These are phyloP conservation scores for Syngnathus floridae DNA, from an alignment of 2,113 vertebrate species.

Conservation along the genomic window DNA sequence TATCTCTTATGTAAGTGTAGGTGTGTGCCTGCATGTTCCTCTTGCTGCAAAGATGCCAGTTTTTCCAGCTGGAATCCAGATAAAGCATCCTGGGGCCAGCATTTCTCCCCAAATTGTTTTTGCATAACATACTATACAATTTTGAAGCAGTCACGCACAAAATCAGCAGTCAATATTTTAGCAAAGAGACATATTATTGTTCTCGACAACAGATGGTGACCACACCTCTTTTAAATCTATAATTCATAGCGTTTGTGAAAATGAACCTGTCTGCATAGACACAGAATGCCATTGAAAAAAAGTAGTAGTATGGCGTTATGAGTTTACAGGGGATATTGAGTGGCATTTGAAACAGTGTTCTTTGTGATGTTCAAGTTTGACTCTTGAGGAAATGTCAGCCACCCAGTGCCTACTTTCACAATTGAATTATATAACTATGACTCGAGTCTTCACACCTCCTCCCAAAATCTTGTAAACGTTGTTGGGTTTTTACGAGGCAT, in stretches of 20 bases:
- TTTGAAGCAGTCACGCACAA: background rate
- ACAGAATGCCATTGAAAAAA: background rate
- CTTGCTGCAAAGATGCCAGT: background rate
- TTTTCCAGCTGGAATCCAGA: background rate
- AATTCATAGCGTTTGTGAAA: conserved; percentile 16
- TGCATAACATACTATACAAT: too few relatives aligned
- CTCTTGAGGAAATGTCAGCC: conserved; percentile 5
- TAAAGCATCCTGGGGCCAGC: background rate
- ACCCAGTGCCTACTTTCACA: conserved; percentile 31
- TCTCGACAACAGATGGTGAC: conserved; percentile 7
- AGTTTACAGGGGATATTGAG: conserved; percentile 21
- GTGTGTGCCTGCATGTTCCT: background rate
- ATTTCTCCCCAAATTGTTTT: background rate
- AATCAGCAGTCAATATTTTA: background rate
- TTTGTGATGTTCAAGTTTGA: conserved; percentile 15
- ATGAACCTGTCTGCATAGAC: background rate
- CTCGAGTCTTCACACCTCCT: conserved; percentile 6
- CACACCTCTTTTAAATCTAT: conserved; percentile 1
- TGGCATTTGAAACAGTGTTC: background rate
- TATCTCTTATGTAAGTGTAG: conserved; percentile 17
- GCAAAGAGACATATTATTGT: background rate
- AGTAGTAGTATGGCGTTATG: conserved; percentile 28
- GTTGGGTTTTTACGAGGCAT: conserved; percentile 8
- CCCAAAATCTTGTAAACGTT: conserved; percentile 15
- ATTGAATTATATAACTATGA: conserved; percentile 17